Base-by-base conservation (phyloP, 2,113 vertebrate genomes). In the Thymallus thymallus region DNA sequence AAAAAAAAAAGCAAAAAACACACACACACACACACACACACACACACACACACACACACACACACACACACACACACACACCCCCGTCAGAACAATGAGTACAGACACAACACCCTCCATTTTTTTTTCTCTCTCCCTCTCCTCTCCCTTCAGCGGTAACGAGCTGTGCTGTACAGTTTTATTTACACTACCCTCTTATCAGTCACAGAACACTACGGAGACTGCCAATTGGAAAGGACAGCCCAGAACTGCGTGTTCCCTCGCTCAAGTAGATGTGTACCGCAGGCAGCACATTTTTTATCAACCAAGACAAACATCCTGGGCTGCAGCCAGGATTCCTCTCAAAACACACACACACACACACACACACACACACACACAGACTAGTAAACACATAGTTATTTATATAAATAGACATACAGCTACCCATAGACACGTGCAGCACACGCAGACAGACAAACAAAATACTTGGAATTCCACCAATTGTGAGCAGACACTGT, bases 111-210 rank as follows among this genome's bases (percentile, higher is more conserved):
- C 91, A 93, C 92, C 90, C 90, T 91, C 81, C 66, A 89, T 92
- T 91, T 89, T 90, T 90, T n/a, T n/a, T 16, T n/a, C 30, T 76
- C 74, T 41, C 35, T 41, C 35, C 35, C 35, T 41, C 35, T 41
- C 35, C 35, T 41, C 9, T 41, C 35, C 75, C 78, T 78, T 76
- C 65, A 80, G 76, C 75, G 90, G 91, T 93, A 91, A 90, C 91
- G 84, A 91, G 90, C 91, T 90, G 89, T 84, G 92, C 94, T 88
- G 93, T 95, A 97, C 95, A 96, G 93, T 96, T 96, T 96, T 97
- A 98, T 98, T 98, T 98, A 97, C 97, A 97, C 95, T 91, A 93
- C 93, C 93, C 91, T 95, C 95, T 98, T 98, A 98, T 98, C 97
- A 96, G 95, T 86, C 91, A 85, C 91, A 92, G 94, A 95, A 94